phyloP scores from a whole-genome alignment of 2,888 invertebrate genomes.

The Incurvaria masculella region DNA sequence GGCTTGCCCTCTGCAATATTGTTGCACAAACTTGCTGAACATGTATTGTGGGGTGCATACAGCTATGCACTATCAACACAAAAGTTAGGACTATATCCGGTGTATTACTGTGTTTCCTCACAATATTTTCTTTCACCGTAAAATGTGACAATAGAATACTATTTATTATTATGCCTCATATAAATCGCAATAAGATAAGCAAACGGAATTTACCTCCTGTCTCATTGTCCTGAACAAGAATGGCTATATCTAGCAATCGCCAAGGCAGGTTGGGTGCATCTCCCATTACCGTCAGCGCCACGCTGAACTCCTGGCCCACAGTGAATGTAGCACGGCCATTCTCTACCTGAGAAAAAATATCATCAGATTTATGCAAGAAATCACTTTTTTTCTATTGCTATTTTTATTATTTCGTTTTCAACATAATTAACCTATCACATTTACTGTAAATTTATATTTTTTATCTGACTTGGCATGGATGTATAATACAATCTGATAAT shows the following conservation, averaged over 20 bases:
- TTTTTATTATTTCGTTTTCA: too few species aligned
- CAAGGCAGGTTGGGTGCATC: constrained; percentile 92
- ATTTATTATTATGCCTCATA: too few species aligned
- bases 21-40: constrained; percentile 7
- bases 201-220: constrained; percentile 69
- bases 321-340: constrained; percentile 93
- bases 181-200: too few species aligned
- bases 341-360: constrained; percentile 62
- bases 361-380: not conserved
- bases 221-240: constrained; percentile 95
- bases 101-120: too few species aligned
- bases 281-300: constrained; percentile 95
- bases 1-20: constrained; percentile 83
- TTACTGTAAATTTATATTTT: too few species aligned
- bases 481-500: too few species aligned
- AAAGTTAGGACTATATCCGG: too few species aligned
- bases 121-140: not conserved
- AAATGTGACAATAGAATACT: not conserved
- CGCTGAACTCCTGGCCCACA: constrained; percentile 95
- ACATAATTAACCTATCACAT: not conserved
- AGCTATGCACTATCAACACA: too few species aligned
- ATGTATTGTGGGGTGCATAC: too few species aligned
- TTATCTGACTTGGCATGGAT: too few species aligned
- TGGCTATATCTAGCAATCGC: constrained; percentile 92
- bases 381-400: too few species aligned